Percentiles rank a stretch among this genome's conserved stretches.
Conservation (phyloP, 2,113 vertebrate genomes). For the Pristiophorus japonicus region DNA sequence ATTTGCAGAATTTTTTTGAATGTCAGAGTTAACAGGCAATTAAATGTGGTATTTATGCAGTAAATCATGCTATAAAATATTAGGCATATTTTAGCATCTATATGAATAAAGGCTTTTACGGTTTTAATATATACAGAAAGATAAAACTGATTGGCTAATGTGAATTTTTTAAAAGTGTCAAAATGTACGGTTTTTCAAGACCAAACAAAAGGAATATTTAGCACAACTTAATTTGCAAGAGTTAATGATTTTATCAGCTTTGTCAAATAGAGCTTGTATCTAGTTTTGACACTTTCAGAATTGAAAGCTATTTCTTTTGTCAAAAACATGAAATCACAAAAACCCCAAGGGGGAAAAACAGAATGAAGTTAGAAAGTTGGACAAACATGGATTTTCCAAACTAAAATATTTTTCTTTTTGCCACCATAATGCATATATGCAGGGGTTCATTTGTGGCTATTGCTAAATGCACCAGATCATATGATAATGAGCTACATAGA, state of each 20-base stretch:
- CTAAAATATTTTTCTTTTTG: neutral
- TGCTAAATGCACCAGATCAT: neutral
- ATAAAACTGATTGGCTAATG: neutral
- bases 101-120: neutral
- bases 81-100: neutral
- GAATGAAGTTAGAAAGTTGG: neutral
- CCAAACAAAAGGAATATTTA: neutral
- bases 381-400: neutral
- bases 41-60: neutral
- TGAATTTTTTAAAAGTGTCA: neutral
- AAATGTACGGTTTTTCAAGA: neutral
- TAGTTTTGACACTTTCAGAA: neutral
- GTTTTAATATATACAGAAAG: neutral
- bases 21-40: neutral
- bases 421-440: neutral
- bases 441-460: neutral
- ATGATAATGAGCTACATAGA: neutral
- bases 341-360: neutral
- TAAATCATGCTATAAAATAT: neutral
- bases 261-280: no score
- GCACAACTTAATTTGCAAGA: neutral
- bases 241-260: neutral
- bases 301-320: neutral
- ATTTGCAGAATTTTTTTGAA: no score
- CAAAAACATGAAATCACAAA: no score